Percentiles rank a stretch among this genome's conserved stretches.
These are phyloP conservation scores for Bagarius yarrelli DNA, from an alignment of 2,113 vertebrate species.

Conservation along the genomic window DNA sequence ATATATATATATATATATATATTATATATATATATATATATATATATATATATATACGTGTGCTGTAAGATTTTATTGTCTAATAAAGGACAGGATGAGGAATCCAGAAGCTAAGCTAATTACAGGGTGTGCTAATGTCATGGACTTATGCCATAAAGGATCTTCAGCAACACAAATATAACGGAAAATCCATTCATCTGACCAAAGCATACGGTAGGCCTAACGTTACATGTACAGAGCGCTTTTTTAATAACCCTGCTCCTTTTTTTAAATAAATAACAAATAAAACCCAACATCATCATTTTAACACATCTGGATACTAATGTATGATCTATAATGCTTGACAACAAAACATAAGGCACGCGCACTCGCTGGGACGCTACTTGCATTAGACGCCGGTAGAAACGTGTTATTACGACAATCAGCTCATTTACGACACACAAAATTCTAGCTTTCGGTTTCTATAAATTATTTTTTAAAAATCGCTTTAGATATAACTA, in stretches of 20 bases:
- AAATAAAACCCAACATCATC: too few species aligned
- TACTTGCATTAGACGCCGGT: slow-evolving; percentile 9
- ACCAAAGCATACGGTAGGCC: neutral
- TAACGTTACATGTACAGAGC: neutral
- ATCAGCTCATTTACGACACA: neutral
- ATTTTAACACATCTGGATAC: too few species aligned
- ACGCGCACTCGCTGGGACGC: neutral
- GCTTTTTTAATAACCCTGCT: neutral
- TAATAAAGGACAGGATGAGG: too few species aligned
- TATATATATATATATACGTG: too few species aligned
- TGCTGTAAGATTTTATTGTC: too few species aligned
- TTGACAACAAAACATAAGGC: neutral
- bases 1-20: too few species aligned
- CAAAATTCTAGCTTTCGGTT: neutral
- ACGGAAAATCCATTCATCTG: neutral
- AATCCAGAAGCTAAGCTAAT: neutral
- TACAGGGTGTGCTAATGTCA: neutral
- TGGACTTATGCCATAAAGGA: neutral
- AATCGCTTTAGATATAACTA: neutral
- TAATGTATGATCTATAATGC: too few species aligned
- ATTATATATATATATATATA: too few species aligned
- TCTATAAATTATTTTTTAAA: neutral
- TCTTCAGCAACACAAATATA: neutral
- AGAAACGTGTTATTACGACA: slow-evolving; percentile 7
- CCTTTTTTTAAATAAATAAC: too few species aligned